A percentile compares a stretch with the other conserved stretches of the same genome.
Conservation (phyloP, 2,113 vertebrate genomes). For the Coracopsis vasa region DNA sequence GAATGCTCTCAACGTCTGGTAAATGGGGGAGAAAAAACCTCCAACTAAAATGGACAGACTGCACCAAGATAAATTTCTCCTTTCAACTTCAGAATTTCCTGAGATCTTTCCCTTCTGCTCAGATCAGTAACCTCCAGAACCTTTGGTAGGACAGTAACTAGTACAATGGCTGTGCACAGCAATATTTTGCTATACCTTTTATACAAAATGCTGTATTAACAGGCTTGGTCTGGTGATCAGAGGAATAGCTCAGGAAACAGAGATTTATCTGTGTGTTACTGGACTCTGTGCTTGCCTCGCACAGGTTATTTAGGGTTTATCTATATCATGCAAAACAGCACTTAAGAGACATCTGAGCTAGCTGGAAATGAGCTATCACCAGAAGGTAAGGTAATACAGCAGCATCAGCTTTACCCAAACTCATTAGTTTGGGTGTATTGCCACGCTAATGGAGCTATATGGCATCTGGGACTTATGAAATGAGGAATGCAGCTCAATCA, state of each 20-base stretch:
- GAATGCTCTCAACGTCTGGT: neutral
- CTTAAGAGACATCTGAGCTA: neutral
- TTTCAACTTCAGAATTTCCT: neutral
- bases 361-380: neutral
- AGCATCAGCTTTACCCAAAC: slow-evolving; percentile 1
- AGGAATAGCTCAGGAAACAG: neutral
- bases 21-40: neutral
- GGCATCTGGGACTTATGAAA: neutral
- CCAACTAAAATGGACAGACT: neutral
- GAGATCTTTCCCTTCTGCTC: neutral
- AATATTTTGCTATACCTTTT: neutral
- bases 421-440: slow-evolving; percentile 23
- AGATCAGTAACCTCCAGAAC: neutral
- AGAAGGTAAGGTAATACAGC: neutral
- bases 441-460: neutral
- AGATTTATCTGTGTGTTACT: neutral
- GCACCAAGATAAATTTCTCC: neutral
- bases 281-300: neutral
- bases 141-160: neutral
- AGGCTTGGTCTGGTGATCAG: neutral
- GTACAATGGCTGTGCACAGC: neutral
- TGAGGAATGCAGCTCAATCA: neutral
- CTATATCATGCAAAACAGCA: neutral
- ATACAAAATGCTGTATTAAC: neutral
- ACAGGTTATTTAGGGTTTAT: neutral